Percentiles rank a stretch among this genome's conserved stretches.
Conservation (phyloP, 2,113 vertebrate species). For the Coryphaenoides rupestris region DNA sequence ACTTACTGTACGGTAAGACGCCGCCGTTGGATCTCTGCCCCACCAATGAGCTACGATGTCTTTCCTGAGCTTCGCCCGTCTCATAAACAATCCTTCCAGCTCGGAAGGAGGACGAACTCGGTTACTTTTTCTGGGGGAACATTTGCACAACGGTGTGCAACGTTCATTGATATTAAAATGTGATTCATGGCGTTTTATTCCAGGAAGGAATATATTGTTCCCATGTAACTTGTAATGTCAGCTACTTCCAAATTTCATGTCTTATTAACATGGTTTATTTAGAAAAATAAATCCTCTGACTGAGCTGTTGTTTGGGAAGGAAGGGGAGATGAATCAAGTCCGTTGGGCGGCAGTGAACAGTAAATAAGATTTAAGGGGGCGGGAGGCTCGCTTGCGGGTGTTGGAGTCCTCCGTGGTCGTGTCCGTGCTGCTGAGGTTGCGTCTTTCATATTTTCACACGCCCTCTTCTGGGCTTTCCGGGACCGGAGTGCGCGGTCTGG, state of each 20-base stretch:
- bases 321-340: conserved; percentile 44
- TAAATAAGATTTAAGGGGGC: conserved; percentile 37
- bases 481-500: conserved; percentile 38
- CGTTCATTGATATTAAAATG: neutral
- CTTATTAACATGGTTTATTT: conserved; percentile 33
- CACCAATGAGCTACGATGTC: conserved; percentile 32
- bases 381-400: conserved; percentile 39
- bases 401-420: conserved; percentile 47
- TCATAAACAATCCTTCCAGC: conserved; percentile 24
- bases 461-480: conserved; percentile 27
- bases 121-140: conserved; percentile 5
- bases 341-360: conserved; percentile 21
- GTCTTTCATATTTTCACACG: conserved; percentile 56
- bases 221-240: conserved; percentile 23
- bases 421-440: conserved; percentile 40
- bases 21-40: neutral
- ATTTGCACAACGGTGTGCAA: neutral
- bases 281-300: conserved; percentile 21
- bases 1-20: too few relatives aligned
- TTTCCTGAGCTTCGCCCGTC: conserved; percentile 15
- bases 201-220: conserved; percentile 23
- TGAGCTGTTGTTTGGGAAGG: conserved; percentile 26
- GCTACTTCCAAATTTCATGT: conserved; percentile 30
- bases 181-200: neutral
- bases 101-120: conserved; percentile 4